Evolutionary conservation across 2,797 vertebrate species (phyloP), one percentile per base, ranked within the genome.

Genomic region (Macroramphosus scolopax): DNA sequence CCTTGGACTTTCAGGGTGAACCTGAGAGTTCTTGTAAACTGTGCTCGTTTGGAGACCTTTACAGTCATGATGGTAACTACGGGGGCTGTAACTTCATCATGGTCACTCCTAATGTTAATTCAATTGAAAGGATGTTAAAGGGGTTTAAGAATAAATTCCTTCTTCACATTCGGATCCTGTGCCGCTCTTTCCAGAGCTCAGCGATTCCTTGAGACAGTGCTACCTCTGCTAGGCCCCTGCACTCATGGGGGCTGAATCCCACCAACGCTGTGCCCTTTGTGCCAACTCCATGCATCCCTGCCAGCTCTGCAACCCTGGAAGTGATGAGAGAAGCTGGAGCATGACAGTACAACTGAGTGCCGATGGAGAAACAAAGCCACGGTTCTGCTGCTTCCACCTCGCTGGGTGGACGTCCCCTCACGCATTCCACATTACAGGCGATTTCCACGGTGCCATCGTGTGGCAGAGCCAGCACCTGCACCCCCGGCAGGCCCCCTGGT

Each of bases 341-440:
- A 3, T 84, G 87, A 6, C 51, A 86, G 74, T 88, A 90, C 0
- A 11, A 32, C 52, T 83, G 68, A 3, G 83, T 80, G 6, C 67
- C 65, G 17, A 89, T 31, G 48, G 0, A 48, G 32, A 86, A 91
- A 13, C 72, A 61, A 0, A 43, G 74, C 85, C 81, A 82, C 1
- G 70, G 17, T 9, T 68, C 47, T 13, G 28, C 7, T 4, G 3
- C 35, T 45, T 11, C 4, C 41, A 7, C 2, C 26, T 30, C 30
- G n/a, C 20, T 0, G 0, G 63, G 44, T 1, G 51, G 41, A n/a
- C 2, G 8, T 5, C 75, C 72, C 44, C 65, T 64, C 62, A 91
- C 80, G 25, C 77, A 89, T 69, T 93, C 90, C 25, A 92, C 63
- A 0, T 89, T 92, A 49, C 89, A 91, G 42, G 88, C 90, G 1